Conservation (phyloP, 2,888 invertebrate genomes). For the Drosophila diplacantha region DNA sequence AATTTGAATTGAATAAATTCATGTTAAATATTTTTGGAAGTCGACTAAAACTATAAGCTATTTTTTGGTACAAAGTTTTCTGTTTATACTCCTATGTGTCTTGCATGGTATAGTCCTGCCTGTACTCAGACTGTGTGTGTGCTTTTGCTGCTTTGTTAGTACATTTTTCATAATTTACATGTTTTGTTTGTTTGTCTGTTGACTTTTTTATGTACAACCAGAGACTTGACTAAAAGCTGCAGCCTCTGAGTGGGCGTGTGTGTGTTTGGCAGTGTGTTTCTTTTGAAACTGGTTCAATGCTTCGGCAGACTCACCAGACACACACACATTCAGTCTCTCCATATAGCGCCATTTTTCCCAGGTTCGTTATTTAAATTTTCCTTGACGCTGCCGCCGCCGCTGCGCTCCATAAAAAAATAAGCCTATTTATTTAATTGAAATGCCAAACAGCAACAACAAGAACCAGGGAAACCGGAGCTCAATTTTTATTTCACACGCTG, state of each 20-base stretch:
- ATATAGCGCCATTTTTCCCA: slow-evolving; percentile 33
- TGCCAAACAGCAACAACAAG: slow-evolving; percentile 46
- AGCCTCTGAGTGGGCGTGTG: slow-evolving; percentile 21
- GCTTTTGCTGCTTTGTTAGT: slow-evolving; percentile 63
- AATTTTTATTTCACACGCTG: slow-evolving; percentile 43
- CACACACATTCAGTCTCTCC: slow-evolving; percentile 16
- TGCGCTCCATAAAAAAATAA: slow-evolving; percentile 56
- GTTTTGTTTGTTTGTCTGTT: slow-evolving; percentile 64
- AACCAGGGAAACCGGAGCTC: not conserved
- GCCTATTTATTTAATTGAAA: slow-evolving; percentile 70
- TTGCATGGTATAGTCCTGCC: not conserved
- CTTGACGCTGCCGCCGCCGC: slow-evolving; percentile 34
- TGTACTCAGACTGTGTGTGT: slow-evolving; percentile 13
- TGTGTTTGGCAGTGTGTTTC: slow-evolving; percentile 20
- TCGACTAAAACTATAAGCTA: not conserved
- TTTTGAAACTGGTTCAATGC: slow-evolving; percentile 59
- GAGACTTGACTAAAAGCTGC: slow-evolving; percentile 69
- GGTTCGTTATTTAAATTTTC: slow-evolving; percentile 60
- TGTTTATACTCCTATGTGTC: not conserved
- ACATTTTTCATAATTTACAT: slow-evolving; percentile 71
- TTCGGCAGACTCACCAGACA: slow-evolving; percentile 23
- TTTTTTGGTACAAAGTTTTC: not conserved
- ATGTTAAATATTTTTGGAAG: not conserved
- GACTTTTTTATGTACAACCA: slow-evolving; percentile 66
- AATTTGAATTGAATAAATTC: not conserved